Evolutionary conservation across 2,888 invertebrate genomes (phyloP).

Genomic region (Agrilus biguttatus): DNA sequence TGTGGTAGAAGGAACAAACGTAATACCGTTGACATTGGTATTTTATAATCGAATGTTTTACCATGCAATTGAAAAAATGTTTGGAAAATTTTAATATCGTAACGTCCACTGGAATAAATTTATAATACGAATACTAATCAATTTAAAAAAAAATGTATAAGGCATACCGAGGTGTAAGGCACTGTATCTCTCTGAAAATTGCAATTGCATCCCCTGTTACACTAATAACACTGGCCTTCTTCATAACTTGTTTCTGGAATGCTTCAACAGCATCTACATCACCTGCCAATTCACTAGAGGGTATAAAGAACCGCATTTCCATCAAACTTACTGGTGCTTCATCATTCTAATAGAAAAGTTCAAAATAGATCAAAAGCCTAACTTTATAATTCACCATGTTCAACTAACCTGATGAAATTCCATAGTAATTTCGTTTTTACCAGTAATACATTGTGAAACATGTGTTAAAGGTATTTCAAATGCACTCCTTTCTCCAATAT

Average conservation of each 20-base stretch:
- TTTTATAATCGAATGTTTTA: constrained; percentile 99
- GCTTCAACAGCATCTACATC: constrained; percentile 89
- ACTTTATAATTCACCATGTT: neutral
- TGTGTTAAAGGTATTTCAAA: constrained; percentile 94
- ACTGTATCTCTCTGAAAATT: constrained; percentile 91
- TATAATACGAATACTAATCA: constrained; percentile 15
- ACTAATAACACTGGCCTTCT: constrained; percentile 94
- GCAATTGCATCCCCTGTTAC: constrained; percentile 97
- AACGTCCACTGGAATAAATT: constrained; percentile 73
- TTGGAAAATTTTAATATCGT: constrained; percentile 89
- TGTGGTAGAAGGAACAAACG: constrained; percentile 91
- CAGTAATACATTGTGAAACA: constrained; percentile 90
- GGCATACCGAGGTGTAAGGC: constrained; percentile 84
- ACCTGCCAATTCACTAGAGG: constrained; percentile 71
- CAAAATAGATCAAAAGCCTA: neutral
- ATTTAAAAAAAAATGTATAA: neutral
- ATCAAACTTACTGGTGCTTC: constrained; percentile 93
- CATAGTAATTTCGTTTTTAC: constrained; percentile 95
- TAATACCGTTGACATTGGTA: constrained; percentile 92
- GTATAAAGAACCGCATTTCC: constrained; percentile 97
- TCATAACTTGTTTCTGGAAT: constrained; percentile 94
- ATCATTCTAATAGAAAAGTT: constrained; percentile 60
- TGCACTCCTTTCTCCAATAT: constrained; percentile 67
- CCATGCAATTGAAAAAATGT: constrained; percentile 86
- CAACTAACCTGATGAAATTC: constrained; percentile 81